Percentiles rank a stretch among this genome's conserved stretches.
phyloP scores from a whole-genome alignment of 2,113 vertebrate species.

The Psophia crepitans region DNA sequence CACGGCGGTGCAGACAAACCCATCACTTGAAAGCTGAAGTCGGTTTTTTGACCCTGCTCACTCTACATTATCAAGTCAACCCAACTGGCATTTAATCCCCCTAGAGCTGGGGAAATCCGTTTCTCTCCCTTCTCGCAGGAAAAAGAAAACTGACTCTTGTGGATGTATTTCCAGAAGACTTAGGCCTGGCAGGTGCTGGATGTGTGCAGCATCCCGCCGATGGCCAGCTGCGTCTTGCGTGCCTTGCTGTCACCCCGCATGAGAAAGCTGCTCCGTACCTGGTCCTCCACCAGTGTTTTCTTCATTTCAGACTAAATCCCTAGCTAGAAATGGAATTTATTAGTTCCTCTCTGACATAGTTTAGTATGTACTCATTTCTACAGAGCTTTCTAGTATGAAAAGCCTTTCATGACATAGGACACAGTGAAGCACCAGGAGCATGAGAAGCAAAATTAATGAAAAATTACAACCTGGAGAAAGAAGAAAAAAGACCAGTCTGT shows the following conservation, averaged over 20 bases:
- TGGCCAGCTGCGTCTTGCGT: background rate
- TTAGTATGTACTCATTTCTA: background rate
- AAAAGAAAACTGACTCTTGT: background rate
- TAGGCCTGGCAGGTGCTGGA: background rate
- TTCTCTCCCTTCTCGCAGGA: background rate
- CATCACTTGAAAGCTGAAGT: constrained; percentile 34
- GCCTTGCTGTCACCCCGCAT: fast-evolving
- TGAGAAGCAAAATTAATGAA: background rate
- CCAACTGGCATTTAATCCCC: background rate
- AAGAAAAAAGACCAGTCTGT: background rate
- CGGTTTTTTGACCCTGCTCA: background rate
- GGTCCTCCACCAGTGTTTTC: background rate
- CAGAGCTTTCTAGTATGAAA: background rate
- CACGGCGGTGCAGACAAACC: background rate
- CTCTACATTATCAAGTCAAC: background rate
- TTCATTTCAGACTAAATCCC: background rate
- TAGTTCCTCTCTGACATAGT: background rate
- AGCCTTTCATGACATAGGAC: background rate
- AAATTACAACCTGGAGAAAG: background rate
- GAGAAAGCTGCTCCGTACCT: background rate
- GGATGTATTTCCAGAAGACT: background rate
- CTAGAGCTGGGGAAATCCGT: background rate
- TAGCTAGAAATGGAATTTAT: background rate
- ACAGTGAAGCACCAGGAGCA: background rate
- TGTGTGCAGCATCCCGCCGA: fast-evolving